Evolutionary conservation across 2,797 vertebrate genomes (phyloP).

Genomic region (Poeciliopsis turneri): DNA sequence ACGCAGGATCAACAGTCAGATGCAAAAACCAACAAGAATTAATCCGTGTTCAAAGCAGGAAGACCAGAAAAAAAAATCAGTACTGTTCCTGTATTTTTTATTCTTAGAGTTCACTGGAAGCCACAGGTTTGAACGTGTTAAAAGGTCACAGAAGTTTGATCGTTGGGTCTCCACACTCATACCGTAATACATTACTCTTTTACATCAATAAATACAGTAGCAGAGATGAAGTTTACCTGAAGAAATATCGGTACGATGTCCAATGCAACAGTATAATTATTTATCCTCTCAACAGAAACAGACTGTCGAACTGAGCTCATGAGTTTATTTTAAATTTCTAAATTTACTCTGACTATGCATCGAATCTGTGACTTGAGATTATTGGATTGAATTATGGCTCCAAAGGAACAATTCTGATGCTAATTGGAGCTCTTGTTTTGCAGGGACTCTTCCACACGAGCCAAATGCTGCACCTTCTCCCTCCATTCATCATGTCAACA

Average conservation of each 20-base stretch:
- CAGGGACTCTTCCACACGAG: background rate
- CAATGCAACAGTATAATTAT: background rate
- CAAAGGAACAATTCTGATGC: background rate
- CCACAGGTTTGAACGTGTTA: background rate
- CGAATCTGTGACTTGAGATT: background rate
- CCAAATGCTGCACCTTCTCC: background rate
- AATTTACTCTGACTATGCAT: background rate
- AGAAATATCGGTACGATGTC: background rate
- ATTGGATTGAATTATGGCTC: slow-evolving; percentile 4
- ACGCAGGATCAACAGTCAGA: too few species aligned
- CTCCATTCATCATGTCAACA: slow-evolving; percentile 5
- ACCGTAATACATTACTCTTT: background rate
- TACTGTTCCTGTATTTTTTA: background rate
- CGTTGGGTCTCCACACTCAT: background rate
- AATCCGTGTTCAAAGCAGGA: background rate
- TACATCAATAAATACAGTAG: background rate
- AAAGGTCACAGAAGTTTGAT: background rate
- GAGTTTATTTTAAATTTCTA: background rate
- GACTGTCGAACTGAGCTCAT: background rate
- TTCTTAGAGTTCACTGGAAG: background rate
- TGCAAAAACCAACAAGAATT: background rate
- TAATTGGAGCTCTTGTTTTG: background rate
- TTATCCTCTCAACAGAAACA: background rate
- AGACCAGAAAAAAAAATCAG: background rate
- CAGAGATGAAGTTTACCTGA: background rate